These are phyloP conservation scores for Phenacoccus solenopsis DNA, from an alignment of 1,140 invertebrate genomes.

Conservation along the genomic window DNA sequence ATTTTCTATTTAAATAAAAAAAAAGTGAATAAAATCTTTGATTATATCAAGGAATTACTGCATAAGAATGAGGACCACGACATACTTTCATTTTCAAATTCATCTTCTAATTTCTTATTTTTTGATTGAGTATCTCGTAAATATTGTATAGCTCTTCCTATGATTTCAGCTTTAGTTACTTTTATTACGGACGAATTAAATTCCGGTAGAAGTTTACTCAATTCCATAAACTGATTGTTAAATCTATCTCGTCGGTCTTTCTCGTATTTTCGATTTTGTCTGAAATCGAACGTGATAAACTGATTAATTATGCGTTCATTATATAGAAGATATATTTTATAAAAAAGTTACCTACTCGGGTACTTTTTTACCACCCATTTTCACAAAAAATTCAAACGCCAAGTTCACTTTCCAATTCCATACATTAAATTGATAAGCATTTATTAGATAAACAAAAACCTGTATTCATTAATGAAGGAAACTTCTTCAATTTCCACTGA, in stretches of 20 bases:
- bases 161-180: constrained; percentile 32
- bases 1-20: constrained; percentile 24
- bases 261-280: constrained; percentile 38
- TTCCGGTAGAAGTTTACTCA: constrained; percentile 37
- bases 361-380: constrained; percentile 23
- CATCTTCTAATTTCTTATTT: constrained; percentile 30
- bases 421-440: too few species aligned
- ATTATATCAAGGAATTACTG: constrained; percentile 19
- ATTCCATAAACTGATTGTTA: constrained; percentile 35
- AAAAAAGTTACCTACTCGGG: constrained; percentile 14
- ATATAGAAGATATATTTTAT: not conserved
- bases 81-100: constrained; percentile 22
- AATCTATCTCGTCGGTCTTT: constrained; percentile 37
- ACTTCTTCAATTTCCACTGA: too few species aligned
- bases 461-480: too few species aligned
- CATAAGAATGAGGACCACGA: constrained; percentile 22
- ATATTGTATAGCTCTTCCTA: constrained; percentile 34
- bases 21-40: constrained; percentile 20
- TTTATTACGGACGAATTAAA: constrained; percentile 34
- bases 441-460: too few species aligned
- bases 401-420: too few species aligned
- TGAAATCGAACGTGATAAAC: constrained; percentile 18
- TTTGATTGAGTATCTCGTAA: constrained; percentile 37
- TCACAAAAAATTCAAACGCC: too few species aligned
- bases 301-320: too few species aligned